Evolutionary conservation across 2,113 vertebrate species (phyloP).

Genomic region (Trichomycterus rosablanca): DNA sequence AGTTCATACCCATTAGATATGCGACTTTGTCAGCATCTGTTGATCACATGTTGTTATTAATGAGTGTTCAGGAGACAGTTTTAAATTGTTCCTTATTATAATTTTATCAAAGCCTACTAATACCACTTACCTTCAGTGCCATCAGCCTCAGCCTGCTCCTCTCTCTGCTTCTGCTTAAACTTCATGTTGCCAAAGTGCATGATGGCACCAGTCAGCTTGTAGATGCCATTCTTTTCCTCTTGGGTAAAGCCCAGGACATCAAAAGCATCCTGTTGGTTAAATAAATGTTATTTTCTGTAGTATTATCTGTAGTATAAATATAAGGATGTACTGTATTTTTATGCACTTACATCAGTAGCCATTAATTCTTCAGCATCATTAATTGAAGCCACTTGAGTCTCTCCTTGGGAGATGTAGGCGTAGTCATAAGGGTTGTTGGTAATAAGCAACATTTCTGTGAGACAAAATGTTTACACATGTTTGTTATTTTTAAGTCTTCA

Average conservation of each 20-base stretch:
- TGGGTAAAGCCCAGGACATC: slow-evolving; percentile 77
- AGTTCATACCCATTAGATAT: slow-evolving; percentile 81
- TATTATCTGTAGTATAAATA: neutral
- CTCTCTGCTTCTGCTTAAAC: slow-evolving; percentile 76
- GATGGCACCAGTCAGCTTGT: slow-evolving; percentile 71
- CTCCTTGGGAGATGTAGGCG: slow-evolving; percentile 73
- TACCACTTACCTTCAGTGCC: slow-evolving; percentile 68
- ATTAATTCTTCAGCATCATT: slow-evolving; percentile 79
- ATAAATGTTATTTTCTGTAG: neutral
- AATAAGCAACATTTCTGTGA: slow-evolving; percentile 69
- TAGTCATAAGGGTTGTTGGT: slow-evolving; percentile 78
- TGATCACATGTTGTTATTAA: neutral
- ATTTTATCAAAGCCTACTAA: too few relatives aligned
- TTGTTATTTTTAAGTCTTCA: too few relatives aligned
- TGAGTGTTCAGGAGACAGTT: neutral
- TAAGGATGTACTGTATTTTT: neutral
- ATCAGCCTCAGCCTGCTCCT: slow-evolving; percentile 74
- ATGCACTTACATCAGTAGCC: slow-evolving; percentile 80
- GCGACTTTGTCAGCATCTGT: slow-evolving; percentile 77
- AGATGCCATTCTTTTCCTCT: slow-evolving; percentile 68
- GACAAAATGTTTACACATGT: neutral
- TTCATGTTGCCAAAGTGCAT: slow-evolving; percentile 79
- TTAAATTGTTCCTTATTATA: neutral
- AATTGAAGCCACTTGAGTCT: slow-evolving; percentile 72
- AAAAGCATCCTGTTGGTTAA: slow-evolving; percentile 57